Conservation (phyloP, 2,113 vertebrate species). For the Natator depressus region DNA sequence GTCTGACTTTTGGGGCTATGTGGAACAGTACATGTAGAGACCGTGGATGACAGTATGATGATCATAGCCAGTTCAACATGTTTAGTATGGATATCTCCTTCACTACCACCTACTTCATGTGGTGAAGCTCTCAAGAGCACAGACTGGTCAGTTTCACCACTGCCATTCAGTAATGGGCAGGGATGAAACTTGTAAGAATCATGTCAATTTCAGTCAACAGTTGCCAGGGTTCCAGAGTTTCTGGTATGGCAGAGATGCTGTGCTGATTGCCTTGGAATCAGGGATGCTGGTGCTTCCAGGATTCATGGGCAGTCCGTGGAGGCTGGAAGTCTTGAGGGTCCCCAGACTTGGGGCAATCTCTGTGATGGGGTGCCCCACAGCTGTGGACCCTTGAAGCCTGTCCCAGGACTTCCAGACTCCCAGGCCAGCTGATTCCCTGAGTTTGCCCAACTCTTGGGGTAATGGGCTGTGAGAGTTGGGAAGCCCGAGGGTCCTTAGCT, state of each 20-base stretch:
- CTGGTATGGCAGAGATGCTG: too few species aligned
- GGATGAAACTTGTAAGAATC: too few species aligned
- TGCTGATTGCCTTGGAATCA: too few species aligned
- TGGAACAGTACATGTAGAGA: neutral
- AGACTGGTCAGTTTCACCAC: too few species aligned
- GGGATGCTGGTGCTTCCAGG: neutral
- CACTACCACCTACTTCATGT: neutral
- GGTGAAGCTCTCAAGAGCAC: neutral
- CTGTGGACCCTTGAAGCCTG: neutral
- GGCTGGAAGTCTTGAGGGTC: neutral
- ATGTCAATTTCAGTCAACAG: too few species aligned
- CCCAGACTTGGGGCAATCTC: neutral
- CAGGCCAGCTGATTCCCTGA: neutral
- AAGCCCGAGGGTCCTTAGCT: neutral
- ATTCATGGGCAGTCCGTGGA: neutral
- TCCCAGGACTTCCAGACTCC: neutral
- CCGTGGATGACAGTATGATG: neutral
- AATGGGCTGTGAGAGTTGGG: neutral
- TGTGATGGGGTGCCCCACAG: neutral
- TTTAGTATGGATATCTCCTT: neutral
- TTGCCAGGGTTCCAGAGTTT: too few species aligned
- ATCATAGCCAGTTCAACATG: neutral
- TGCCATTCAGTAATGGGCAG: too few species aligned
- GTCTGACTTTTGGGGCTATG: too few species aligned
- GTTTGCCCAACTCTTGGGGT: neutral